A percentile compares a stretch with the other conserved stretches of the same genome.
Conservation (phyloP, 53 echinoderm and acorn worm species). For the Henricia sp. region DNA sequence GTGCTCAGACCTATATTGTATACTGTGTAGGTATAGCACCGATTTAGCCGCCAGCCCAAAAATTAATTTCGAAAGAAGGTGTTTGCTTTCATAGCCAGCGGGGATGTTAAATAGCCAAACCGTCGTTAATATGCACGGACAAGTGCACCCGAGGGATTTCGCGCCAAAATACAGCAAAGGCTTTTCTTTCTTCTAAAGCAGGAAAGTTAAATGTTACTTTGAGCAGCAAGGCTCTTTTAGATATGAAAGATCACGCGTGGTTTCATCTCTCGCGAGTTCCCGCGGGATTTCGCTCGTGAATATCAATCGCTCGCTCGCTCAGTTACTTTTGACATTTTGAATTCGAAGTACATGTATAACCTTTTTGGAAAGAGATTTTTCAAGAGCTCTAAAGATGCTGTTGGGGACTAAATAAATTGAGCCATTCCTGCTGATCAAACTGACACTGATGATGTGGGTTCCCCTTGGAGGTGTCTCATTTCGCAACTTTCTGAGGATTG, state of each 20-base stretch:
- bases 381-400: too few relatives aligned
- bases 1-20: too few relatives aligned
- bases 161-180: neutral
- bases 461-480: too few relatives aligned
- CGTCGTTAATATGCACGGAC: conserved; percentile 18
- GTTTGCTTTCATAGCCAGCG: conserved; percentile 25
- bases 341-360: neutral
- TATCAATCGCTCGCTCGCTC: neutral
- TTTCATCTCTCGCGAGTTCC: neutral
- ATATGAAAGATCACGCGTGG: conserved; percentile 1
- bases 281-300: neutral
- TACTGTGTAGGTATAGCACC: too few relatives aligned
- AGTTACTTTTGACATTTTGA: conserved; percentile 12
- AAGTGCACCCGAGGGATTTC: conserved; percentile 7
- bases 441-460: too few relatives aligned
- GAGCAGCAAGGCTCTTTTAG: neutral
- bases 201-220: neutral
- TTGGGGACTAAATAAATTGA: neutral
- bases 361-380: too few relatives aligned
- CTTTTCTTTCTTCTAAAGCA: neutral
- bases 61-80: conserved; percentile 40
- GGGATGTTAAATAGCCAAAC: conserved; percentile 1
- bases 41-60: neutral
- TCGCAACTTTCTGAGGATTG: too few relatives aligned
- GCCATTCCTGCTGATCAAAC: too few relatives aligned